A percentile compares a stretch with the other conserved stretches of the same genome.
phyloP scores from a whole-genome alignment of 2,888 invertebrate genomes.

The Plagiodera versicolora region DNA sequence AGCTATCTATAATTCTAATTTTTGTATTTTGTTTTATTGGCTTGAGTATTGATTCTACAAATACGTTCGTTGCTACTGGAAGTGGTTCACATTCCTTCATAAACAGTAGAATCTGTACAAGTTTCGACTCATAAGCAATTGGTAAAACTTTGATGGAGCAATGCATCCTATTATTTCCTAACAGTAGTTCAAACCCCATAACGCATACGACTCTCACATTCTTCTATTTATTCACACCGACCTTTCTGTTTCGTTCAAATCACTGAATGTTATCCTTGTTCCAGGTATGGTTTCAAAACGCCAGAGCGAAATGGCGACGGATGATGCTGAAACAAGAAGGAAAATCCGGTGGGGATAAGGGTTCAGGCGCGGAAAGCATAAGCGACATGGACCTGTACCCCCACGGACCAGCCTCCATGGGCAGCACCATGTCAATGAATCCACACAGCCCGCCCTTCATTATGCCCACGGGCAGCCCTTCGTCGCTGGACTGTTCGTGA shows the following conservation, averaged over 20 bases:
- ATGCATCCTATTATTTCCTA: no score
- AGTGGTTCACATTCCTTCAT: no score
- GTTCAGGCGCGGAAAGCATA: constrained; percentile 65
- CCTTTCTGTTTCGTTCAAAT: background rate
- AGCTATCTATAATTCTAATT: no score
- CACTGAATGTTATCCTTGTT: constrained; percentile 52
- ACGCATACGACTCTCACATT: no score
- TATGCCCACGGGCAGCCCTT: constrained; percentile 70
- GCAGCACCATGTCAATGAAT: constrained; percentile 65
- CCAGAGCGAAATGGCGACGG: constrained; percentile 89
- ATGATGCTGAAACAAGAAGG: constrained; percentile 82
- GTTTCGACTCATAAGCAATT: no score
- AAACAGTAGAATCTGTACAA: no score
- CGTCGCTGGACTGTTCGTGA: constrained; percentile 76
- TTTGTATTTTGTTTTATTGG: no score
- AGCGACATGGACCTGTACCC: constrained; percentile 65
- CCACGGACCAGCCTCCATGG: constrained; percentile 61
- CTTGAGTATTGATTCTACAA: no score
- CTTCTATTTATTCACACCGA: no score
- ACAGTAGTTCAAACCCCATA: no score
- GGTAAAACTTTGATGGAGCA: no score
- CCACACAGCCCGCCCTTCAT: constrained; percentile 73
- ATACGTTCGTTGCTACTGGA: no score
- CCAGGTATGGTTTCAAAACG: constrained; percentile 96
- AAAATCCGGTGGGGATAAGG: constrained; percentile 69